Base-by-base conservation (phyloP, 2,113 vertebrate genomes). In the Toxotes chatareus region DNA sequence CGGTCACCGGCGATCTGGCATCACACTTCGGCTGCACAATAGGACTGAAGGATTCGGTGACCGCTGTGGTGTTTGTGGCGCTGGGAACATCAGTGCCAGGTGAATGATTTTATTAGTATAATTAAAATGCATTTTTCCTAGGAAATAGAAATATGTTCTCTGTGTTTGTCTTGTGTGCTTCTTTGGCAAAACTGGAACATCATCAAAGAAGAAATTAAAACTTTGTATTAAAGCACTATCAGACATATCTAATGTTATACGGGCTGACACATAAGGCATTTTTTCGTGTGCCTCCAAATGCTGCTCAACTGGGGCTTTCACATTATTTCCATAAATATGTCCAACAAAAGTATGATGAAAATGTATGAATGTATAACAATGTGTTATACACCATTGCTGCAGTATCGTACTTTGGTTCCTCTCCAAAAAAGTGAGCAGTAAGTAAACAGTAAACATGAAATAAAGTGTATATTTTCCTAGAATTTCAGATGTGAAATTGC, bases 21-120 rank as follows among this genome's bases (percentile, higher is more conserved):
- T 96, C 95, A 0, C 95, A 96, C 82, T 96, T 96, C 5, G 96
- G 96, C 87, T 96, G 96, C 90, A 96, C 96, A 7, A 66, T 96
- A 59, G 96, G 96, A 8, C 93, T 96, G 74, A 96, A 96, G 93
- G 96, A 96, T 90, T 95, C 96, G 0, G 96, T 96, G 90, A 96
- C 96, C 0, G 96, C 96, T 0, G 96, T 96, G 88, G 96, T 96
- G 86, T 96, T 96, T 21, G 96, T 96, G 85, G 96, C 96, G 0
- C 88, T 96, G 69, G 96, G 96, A 19, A 96, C 96, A 5, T 96
- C 96, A 0, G 93, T 96, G 16, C 96, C 96, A 86, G 96, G 96
- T 96, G 57, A 80, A 42, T 19, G 16, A 40, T 55, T 49, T 6
- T 47, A 19, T 17, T 17, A 31, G 7, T 47, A 11, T 17, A 19